phyloP scores from a whole-genome alignment of 2,113 vertebrate species.

The Catharus fuscescens region DNA sequence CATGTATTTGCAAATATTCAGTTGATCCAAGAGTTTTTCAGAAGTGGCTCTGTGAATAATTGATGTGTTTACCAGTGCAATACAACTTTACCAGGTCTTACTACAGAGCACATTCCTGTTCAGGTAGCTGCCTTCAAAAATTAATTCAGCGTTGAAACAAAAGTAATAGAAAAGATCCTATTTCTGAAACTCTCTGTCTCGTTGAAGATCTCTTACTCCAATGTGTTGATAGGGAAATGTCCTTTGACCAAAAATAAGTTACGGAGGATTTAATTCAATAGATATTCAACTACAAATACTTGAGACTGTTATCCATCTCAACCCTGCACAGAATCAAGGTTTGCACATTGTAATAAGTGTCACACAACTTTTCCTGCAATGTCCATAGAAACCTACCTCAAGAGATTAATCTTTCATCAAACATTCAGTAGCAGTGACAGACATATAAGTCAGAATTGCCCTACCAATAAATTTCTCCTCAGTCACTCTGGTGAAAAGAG shows the following conservation, averaged over 20 bases:
- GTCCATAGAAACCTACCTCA: not conserved
- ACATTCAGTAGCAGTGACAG: not conserved
- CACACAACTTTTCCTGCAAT: not conserved
- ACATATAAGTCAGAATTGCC: not conserved
- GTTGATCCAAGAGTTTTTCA: not conserved
- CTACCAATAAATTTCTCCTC: not conserved
- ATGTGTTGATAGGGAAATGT: not conserved
- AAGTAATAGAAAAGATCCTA: not conserved
- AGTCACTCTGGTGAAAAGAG: not conserved
- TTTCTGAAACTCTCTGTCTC: not conserved
- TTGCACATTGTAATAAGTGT: not conserved
- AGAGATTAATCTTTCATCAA: not conserved
- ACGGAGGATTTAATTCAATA: not conserved
- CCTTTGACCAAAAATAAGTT: not conserved
- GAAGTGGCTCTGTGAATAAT: not conserved
- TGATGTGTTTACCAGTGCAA: not conserved
- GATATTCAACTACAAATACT: not conserved
- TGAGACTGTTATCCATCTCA: accelerated
- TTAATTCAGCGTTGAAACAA: not conserved
- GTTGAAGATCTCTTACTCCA: not conserved
- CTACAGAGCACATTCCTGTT: not conserved
- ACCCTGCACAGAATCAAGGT: not conserved
- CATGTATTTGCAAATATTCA: not conserved
- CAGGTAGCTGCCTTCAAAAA: not conserved
- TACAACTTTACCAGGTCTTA: not conserved